Conservation (phyloP, 1,140 invertebrate species). For the Maconellicoccus hirsutus region DNA sequence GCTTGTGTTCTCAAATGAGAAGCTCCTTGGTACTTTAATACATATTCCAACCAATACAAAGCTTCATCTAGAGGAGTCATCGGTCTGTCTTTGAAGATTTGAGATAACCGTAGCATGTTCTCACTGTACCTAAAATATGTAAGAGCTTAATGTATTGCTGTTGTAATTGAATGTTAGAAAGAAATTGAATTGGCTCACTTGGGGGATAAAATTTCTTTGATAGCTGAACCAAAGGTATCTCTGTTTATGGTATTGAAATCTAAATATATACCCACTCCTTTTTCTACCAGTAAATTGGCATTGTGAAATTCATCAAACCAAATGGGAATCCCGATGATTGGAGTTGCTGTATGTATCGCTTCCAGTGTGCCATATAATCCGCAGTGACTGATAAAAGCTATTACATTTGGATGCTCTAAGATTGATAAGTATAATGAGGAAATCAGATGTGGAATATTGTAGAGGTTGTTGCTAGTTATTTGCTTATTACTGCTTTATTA, state of each 20-base stretch:
- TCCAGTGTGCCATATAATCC: constrained; percentile 57
- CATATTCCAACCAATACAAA: constrained; percentile 47
- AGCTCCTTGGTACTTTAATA: constrained; percentile 35
- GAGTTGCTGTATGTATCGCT: constrained; percentile 54
- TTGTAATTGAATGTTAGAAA: neutral
- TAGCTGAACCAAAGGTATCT: neutral
- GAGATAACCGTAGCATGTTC: constrained; percentile 22
- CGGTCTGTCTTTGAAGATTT: constrained; percentile 24
- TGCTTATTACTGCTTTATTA: too few species aligned
- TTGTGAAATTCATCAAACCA: constrained; percentile 50
- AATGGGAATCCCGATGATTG: constrained; percentile 55
- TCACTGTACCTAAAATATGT: constrained; percentile 6
- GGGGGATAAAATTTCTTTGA: neutral
- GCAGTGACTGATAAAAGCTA: constrained; percentile 57
- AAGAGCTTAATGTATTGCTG: too few species aligned
- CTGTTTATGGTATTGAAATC: neutral
- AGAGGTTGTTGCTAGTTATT: too few species aligned
- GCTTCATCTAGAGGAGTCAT: constrained; percentile 39
- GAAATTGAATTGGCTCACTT: too few species aligned
- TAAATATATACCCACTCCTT: constrained; percentile 13
- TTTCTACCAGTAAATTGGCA: constrained; percentile 29
- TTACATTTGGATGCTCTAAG: constrained; percentile 51
- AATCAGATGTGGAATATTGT: neutral
- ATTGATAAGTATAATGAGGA: neutral
- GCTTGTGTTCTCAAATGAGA: constrained; percentile 29